Evolutionary conservation across 2,888 invertebrate genomes (phyloP).

Genomic region (Plutella xylostella): DNA sequence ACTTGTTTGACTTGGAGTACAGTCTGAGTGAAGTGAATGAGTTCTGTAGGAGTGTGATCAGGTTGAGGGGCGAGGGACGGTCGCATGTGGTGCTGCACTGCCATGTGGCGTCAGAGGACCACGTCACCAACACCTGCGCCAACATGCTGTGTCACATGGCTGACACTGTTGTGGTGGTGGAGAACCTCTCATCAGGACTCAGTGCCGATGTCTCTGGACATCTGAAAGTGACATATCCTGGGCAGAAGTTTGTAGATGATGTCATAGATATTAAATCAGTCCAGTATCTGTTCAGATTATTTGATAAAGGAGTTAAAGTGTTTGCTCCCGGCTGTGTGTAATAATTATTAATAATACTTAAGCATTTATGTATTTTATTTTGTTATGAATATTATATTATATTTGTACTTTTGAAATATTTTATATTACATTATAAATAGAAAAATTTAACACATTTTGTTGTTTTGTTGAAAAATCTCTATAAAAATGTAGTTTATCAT

Average conservation of each 20-base stretch:
- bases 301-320: slow-evolving; percentile 80
- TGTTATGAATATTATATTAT: background rate
- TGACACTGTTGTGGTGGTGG: slow-evolving; percentile 72
- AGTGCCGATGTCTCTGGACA: slow-evolving; percentile 80
- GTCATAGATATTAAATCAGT: slow-evolving; percentile 34
- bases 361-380: background rate
- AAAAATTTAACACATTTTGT: too few species aligned
- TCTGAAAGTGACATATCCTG: slow-evolving; percentile 64
- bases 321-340: slow-evolving; percentile 75
- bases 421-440: too few species aligned
- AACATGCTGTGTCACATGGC: slow-evolving; percentile 74
- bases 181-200: slow-evolving; percentile 77
- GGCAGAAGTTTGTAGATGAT: slow-evolving; percentile 40
- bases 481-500: too few species aligned
- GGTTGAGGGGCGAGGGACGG: slow-evolving; percentile 34
- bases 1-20: slow-evolving; percentile 75
- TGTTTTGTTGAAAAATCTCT: too few species aligned
- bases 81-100: slow-evolving; percentile 66
- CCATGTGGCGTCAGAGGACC: slow-evolving; percentile 68
- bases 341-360: background rate
- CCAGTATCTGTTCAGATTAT: slow-evolving; percentile 75
- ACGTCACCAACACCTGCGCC: slow-evolving; percentile 68
- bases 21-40: slow-evolving; percentile 58
- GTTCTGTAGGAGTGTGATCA: slow-evolving; percentile 58
- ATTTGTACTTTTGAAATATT: background rate